Conservation (phyloP, 2,888 invertebrate species). For the Bibio marci region DNA sequence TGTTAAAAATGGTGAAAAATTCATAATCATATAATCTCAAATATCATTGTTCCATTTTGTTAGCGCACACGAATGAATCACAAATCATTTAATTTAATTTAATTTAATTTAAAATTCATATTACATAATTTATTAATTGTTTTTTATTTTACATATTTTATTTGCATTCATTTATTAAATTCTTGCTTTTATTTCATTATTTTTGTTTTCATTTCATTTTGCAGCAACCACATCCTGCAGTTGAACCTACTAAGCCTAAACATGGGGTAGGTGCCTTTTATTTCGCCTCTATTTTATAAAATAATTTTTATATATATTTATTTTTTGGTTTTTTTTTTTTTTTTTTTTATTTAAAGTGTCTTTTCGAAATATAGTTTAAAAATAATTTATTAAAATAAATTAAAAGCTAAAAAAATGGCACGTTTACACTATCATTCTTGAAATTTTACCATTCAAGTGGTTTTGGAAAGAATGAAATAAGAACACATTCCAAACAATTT, state of each 20-base stretch:
- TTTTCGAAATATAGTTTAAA: too few relatives aligned
- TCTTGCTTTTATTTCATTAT: slow-evolving; percentile 17
- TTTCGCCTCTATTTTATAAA: too few relatives aligned
- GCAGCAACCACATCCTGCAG: slow-evolving; percentile 37
- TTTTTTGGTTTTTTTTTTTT: slow-evolving; percentile 12
- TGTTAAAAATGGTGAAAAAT: too few relatives aligned
- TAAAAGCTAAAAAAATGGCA: too few relatives aligned
- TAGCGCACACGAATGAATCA: too few relatives aligned
- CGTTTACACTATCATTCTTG: too few relatives aligned
- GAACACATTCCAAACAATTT: too few relatives aligned
- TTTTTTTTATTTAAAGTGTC: slow-evolving; percentile 5
- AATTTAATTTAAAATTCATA: not conserved
- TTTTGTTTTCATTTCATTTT: slow-evolving; percentile 32
- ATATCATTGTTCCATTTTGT: too few relatives aligned
- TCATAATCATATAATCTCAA: too few relatives aligned
- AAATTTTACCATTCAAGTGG: too few relatives aligned
- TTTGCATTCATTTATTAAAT: not conserved
- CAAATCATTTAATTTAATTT: not conserved
- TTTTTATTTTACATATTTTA: not conserved
- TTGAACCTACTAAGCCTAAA: slow-evolving; percentile 44
- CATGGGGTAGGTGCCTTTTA: slow-evolving; percentile 45
- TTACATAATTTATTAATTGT: not conserved
- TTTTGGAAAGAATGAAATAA: too few relatives aligned
- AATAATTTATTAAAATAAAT: too few relatives aligned
- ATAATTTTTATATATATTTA: slow-evolving; percentile 1